Conservation (phyloP, 2,888 invertebrate species). For the Nasonia oneida region DNA sequence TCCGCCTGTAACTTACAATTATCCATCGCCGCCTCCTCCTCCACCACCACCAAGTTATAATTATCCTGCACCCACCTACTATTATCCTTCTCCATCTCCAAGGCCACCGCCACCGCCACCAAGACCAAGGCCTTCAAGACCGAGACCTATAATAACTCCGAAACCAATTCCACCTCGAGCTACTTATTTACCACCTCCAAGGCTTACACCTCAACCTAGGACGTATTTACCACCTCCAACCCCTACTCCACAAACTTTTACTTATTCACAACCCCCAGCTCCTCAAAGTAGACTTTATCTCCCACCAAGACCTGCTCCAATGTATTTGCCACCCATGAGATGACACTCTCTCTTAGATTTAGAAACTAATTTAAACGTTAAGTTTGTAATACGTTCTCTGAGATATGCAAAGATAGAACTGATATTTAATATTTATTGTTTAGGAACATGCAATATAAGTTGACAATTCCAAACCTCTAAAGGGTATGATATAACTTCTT, state of each 20-base stretch:
- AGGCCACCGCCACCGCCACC: conserved; percentile 50
- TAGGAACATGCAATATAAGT: neutral
- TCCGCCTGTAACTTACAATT: conserved; percentile 10
- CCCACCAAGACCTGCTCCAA: conserved; percentile 60
- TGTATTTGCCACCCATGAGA: conserved; percentile 61
- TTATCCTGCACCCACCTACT: conserved; percentile 50
- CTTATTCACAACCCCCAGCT: conserved; percentile 43
- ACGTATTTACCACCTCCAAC: conserved; percentile 45
- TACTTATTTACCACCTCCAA: conserved; percentile 60
- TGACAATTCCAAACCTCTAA: neutral
- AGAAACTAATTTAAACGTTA: conserved; percentile 15
- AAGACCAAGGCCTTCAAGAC: conserved; percentile 52
- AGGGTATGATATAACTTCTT: neutral
- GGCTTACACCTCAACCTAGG: conserved; percentile 55
- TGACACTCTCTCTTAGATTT: conserved; percentile 29
- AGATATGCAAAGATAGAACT: neutral
- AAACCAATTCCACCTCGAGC: conserved; percentile 56
- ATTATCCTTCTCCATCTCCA: conserved; percentile 50
- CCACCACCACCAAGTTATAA: conserved; percentile 42
- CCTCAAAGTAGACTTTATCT: conserved; percentile 60
- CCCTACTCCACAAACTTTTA: conserved; percentile 27
- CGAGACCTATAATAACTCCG: conserved; percentile 60
- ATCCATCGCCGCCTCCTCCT: neutral
- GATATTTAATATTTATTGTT: conserved; percentile 7
- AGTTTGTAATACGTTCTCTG: neutral